Percentiles rank a stretch among this genome's conserved stretches.
phyloP scores from a whole-genome alignment of 2,888 invertebrate genomes.

The Nezara viridula region DNA sequence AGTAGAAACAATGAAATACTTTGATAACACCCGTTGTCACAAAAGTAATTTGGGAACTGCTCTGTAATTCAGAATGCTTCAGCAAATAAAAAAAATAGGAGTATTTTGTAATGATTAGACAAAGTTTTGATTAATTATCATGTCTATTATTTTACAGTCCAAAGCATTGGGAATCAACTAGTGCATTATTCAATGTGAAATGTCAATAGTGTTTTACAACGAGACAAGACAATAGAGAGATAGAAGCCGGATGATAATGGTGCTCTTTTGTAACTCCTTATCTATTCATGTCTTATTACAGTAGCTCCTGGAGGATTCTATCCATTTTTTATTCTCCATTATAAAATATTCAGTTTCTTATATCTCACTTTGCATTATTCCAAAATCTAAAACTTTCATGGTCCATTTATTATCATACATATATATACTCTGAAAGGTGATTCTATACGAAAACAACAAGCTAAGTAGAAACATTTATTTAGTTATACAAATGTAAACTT shows the following conservation, averaged over 20 bases:
- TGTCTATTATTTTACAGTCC: neutral
- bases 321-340: neutral
- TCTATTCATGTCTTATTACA: constrained; percentile 19
- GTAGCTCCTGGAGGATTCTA: neutral
- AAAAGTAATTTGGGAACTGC: no score
- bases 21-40: no score
- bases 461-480: no score
- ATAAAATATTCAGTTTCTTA: neutral
- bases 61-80: no score
- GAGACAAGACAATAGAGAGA: neutral
- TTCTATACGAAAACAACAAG: no score
- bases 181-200: neutral
- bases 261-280: neutral
- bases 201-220: neutral
- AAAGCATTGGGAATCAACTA: neutral
- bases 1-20: no score
- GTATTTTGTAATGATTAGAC: neutral
- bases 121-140: neutral
- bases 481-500: no score
- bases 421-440: no score
- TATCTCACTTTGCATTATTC: neutral
- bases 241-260: neutral
- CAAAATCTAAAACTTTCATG: neutral
- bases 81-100: no score
- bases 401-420: neutral